Evolutionary conservation across 2,797 vertebrate genomes (phyloP), one percentile per base, ranked within the genome.

Genomic region (Acrossocheilus wenchowensis): DNA sequence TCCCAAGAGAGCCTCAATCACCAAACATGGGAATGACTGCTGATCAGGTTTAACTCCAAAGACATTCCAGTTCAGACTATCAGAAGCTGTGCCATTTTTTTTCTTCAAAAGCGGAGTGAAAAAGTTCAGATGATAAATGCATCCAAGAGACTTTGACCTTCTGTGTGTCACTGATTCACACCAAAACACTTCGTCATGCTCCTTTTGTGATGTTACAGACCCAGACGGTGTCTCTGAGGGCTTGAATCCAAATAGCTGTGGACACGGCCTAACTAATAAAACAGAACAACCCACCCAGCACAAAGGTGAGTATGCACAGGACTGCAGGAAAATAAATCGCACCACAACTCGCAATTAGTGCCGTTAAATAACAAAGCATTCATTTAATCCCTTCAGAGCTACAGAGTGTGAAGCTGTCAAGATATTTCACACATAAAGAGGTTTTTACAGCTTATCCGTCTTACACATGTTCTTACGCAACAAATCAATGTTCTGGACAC

Each of bases 1-100:
- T 52, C 78, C 62, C 79, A 77, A 74, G 41, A 83, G 69, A 87
- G 45, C 39, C 69, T 72, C 83, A 80, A 82, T 81, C 85, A 85
- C 84, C 86, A 87, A 84, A 90, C 84, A 89, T 88, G 89, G 88
- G 69, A 88, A 85, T 21, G n/a, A 80, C 43, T 36, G 60, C 48
- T 77, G 82, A 83, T 82, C 71, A n/a, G 77, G 80, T 75, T 86
- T 41, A 85, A 78, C 30, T 48, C 41, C 41, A 64, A 78, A 82
- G 72, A 62, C 77, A 75, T 84, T 86, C 86, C 87, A 86, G 69
- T n/a, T 64, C 34, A 72, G 57, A 41, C 66, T 83, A 83, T 89
- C 81, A 54, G 50, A 71, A 68, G 75, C 73, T 50, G 82, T 78
- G 83, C 73, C 50, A 21, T 81, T 71, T 87, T 71, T 87, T 81